Evolutionary conservation across 92 coral and sea anemone genomes (phyloP).

Genomic region (Siderastrea radians): DNA sequence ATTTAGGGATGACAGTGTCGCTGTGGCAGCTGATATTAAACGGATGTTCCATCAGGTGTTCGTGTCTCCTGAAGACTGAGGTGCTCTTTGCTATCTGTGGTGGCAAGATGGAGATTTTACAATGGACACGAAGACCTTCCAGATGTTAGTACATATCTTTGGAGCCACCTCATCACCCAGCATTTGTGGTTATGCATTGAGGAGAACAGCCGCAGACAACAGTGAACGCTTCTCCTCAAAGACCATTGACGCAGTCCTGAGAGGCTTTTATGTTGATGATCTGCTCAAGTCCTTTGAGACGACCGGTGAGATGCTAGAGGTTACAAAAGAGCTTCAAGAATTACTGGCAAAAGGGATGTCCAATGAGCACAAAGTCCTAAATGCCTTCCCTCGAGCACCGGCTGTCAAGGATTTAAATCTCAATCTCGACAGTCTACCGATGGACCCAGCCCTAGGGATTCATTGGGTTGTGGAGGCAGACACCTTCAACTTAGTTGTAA

Average conservation of each 20-base stretch:
- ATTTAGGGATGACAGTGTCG: too few relatives aligned
- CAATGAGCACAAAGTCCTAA: slow-evolving; percentile 40
- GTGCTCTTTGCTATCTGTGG: too few relatives aligned
- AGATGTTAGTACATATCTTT: too few relatives aligned
- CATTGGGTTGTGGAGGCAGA: too few relatives aligned
- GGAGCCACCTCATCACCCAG: too few relatives aligned
- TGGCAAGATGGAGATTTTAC: too few relatives aligned
- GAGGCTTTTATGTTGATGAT: slow-evolving; percentile 66
- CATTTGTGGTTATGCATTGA: slow-evolving; percentile 26
- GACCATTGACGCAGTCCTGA: slow-evolving; percentile 41
- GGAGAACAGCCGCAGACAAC: slow-evolving; percentile 60
- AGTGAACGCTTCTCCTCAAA: slow-evolving; percentile 11
- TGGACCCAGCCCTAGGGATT: too few relatives aligned
- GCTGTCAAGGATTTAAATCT: slow-evolving; percentile 24
- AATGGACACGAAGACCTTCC: too few relatives aligned
- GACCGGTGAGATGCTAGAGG: neutral
- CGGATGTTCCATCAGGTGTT: too few relatives aligned
- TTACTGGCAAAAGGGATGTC: slow-evolving; percentile 49
- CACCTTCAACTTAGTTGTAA: too few relatives aligned
- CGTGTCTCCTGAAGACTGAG: too few relatives aligned
- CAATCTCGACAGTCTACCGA: slow-evolving; percentile 37
- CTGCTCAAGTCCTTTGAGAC: slow-evolving; percentile 39
- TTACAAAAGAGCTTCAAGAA: slow-evolving; percentile 50
- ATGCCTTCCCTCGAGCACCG: slow-evolving; percentile 11
- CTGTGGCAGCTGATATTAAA: too few relatives aligned